Evolutionary conservation across 2,797 vertebrate species (phyloP).

Genomic region (Lateolabrax maculatus): DNA sequence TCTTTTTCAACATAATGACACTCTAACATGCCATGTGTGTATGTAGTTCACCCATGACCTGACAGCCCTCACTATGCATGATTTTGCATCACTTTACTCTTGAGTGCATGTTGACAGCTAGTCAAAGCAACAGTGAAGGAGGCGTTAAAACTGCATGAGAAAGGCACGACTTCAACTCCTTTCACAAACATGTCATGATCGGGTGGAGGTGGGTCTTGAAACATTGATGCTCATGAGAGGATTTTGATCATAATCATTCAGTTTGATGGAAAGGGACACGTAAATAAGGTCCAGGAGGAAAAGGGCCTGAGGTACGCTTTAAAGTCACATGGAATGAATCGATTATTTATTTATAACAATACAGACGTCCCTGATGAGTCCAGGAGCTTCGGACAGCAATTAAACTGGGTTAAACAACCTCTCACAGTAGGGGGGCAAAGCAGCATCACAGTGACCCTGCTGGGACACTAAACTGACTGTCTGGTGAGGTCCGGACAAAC

Average conservation of each 20-base stretch:
- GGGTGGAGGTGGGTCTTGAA: neutral
- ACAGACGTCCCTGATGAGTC: neutral
- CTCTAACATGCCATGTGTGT: neutral
- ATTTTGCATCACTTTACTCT: neutral
- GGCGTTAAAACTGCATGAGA: neutral
- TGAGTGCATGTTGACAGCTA: neutral
- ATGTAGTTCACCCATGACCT: conserved; percentile 12
- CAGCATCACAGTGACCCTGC: neutral
- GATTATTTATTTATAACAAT: conserved; percentile 3
- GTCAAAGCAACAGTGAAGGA: neutral
- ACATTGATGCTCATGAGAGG: neutral
- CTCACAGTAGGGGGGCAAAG: neutral
- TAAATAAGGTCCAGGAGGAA: neutral
- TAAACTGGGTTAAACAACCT: neutral
- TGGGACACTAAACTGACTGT: neutral
- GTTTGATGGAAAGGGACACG: neutral
- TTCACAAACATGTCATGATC: neutral
- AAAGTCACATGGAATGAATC: neutral
- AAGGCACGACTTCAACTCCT: neutral
- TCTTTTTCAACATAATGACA: neutral
- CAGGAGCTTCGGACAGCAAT: neutral
- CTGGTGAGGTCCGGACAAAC: neutral
- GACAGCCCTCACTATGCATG: neutral
- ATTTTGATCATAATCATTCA: neutral
- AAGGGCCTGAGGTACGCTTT: neutral